Evolutionary conservation across 2,888 invertebrate genomes (phyloP), one percentile per base, ranked within the genome.

Genomic region (Lochmaea crataegi): DNA sequence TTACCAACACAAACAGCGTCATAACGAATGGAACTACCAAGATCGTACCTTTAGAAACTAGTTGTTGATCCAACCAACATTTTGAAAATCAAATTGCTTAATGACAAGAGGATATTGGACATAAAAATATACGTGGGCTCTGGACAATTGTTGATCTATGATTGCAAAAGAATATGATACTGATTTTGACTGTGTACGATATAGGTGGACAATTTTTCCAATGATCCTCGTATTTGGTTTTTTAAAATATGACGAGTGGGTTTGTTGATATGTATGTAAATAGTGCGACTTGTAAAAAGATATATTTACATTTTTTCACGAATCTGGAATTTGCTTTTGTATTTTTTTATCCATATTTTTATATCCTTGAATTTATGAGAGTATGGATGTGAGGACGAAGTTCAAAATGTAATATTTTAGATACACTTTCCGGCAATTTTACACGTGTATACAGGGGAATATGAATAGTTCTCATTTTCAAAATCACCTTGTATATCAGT

Each of bases 1-100:
- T 92, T 76, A 92, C 92, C 81, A 91, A 92, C 87, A 81, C 92
- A 90, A 83, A 92, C 84, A 91, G 92, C 88, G 91, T 92, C 81
- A 91, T 92, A 78, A 88, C 91, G 77, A 91, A 92, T 77, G 88
- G 89, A 81, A 88, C 89, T 42, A 89, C 88, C 45, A 85, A 85
- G 77, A 80, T 83, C 16, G 79, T 84, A 60, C 89, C 90, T 41
- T 83, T 89, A 78, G 90, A 90, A 79, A 90, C 90, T 58, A 89
- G 89, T 79, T 90, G 90, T 82, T 90, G 38, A 70, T n/a, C 12
- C n/a, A 56, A 26, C 38, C 4, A n/a, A 26, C 41, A 38, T 38
- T 42, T 10, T 61, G 61, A 18, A 16, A 16, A 18, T 16, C 10
- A 42, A 42, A 42, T 18, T 11, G n/a, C 10, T 6, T 4, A 42